phyloP scores from a whole-genome alignment of 2,888 invertebrate species.

The Eretmocerus hayati region DNA sequence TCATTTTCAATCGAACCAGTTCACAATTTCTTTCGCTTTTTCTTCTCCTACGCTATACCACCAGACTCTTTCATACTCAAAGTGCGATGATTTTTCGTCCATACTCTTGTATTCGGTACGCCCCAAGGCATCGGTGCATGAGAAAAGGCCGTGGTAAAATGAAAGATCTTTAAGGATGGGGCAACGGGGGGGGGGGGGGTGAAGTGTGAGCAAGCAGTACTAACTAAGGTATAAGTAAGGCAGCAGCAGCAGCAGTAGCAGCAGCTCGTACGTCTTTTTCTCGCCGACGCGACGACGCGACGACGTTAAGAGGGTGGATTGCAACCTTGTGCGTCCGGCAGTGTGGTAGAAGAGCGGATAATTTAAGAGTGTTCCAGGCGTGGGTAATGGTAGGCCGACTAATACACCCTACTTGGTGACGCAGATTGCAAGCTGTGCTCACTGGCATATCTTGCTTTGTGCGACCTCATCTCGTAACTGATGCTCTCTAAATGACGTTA shows the following conservation, averaged over 20 bases:
- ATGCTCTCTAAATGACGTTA: too few relatives aligned
- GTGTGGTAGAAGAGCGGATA: conserved; percentile 35
- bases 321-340: conserved; percentile 23
- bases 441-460: too few relatives aligned
- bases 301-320: too few relatives aligned
- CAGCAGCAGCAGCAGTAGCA: too few relatives aligned
- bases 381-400: conserved; percentile 45
- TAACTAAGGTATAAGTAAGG: conserved; percentile 25
- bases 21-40: too few relatives aligned
- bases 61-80: too few relatives aligned
- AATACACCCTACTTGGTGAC: conserved; percentile 45
- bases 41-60: too few relatives aligned
- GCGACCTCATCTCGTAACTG: too few relatives aligned
- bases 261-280: conserved; percentile 44
- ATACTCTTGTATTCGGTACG: too few relatives aligned
- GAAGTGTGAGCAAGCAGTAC: neutral
- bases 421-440: too few relatives aligned
- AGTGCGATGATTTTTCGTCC: too few relatives aligned
- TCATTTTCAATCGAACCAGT: too few relatives aligned
- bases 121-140: neutral
- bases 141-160: neutral
- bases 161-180: neutral
- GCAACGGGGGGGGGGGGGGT: neutral
- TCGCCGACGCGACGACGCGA: conserved; percentile 34
- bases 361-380: conserved; percentile 45